Conservation (phyloP, 2,888 invertebrate genomes). For the Habrosyne pyritoides region DNA sequence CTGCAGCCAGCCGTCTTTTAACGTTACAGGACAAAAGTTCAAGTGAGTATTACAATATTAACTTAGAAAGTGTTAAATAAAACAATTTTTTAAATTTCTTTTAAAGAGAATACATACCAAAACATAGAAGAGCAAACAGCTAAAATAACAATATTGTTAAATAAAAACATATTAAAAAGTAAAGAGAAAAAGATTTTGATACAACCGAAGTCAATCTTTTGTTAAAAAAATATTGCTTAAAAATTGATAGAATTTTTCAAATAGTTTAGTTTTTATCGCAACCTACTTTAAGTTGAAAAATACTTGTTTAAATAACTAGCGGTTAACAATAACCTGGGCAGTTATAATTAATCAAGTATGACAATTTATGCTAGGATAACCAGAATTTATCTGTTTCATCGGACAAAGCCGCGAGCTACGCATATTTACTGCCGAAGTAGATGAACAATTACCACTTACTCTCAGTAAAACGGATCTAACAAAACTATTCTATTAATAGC, state of each 20-base stretch:
- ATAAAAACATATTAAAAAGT: too few species aligned
- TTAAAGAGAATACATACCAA: too few species aligned
- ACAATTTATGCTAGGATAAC: slow-evolving; percentile 46
- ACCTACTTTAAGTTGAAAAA: too few species aligned
- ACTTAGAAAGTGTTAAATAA: slow-evolving; percentile 9
- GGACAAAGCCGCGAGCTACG: slow-evolving; percentile 24
- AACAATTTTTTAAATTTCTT: not conserved
- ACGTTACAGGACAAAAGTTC: slow-evolving; percentile 64
- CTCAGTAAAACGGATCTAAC: slow-evolving; percentile 17
- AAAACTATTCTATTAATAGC: too few species aligned
- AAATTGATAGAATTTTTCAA: too few species aligned
- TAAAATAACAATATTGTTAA: not conserved
- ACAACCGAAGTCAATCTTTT: slow-evolving; percentile 17
- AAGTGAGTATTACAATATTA: slow-evolving; percentile 60
- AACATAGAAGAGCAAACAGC: too few species aligned
- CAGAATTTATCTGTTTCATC: slow-evolving; percentile 32
- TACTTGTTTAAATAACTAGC: slow-evolving; percentile 3
- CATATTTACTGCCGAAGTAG: slow-evolving; percentile 19
- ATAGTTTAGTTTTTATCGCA: too few species aligned
- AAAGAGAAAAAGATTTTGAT: too few species aligned
- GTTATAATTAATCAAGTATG: slow-evolving; percentile 6
- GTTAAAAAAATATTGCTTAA: too few species aligned
- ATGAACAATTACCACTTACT: slow-evolving; percentile 34
- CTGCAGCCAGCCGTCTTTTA: slow-evolving; percentile 38
- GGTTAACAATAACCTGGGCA: slow-evolving; percentile 1